These are phyloP conservation scores for Actinia equina DNA, from an alignment of 64 coral and sea anemone species.

Conservation along the genomic window DNA sequence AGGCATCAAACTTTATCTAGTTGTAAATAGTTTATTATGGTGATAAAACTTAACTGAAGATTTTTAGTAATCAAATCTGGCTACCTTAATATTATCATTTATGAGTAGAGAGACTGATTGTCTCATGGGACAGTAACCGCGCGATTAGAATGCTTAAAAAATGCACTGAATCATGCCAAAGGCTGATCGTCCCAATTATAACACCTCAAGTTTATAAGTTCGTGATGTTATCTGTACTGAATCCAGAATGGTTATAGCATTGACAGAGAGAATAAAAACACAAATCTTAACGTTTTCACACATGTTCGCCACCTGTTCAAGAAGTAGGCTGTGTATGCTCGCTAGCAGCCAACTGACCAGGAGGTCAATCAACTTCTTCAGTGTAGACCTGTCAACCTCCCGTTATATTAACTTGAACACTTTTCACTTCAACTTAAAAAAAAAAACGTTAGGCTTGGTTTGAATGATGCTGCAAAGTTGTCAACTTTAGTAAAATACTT, in stretches of 20 bases:
- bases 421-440: no score
- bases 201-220: neutral
- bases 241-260: neutral
- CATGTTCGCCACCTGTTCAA: neutral
- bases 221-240: neutral
- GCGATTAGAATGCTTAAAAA: neutral
- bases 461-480: no score
- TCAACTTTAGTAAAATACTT: no score
- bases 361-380: neutral
- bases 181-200: neutral
- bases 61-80: no score
- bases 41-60: no score
- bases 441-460: no score
- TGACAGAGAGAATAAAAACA: neutral
- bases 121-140: neutral
- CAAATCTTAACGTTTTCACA: neutral
- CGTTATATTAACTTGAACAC: neutral
- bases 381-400: no score
- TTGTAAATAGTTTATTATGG: no score
- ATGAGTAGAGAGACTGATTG: no score
- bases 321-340: neutral
- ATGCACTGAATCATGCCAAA: neutral
- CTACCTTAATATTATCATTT: no score
- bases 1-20: no score
- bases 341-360: neutral